Base-by-base conservation (phyloP, 2,888 invertebrate species). In the Pecten maximus region DNA sequence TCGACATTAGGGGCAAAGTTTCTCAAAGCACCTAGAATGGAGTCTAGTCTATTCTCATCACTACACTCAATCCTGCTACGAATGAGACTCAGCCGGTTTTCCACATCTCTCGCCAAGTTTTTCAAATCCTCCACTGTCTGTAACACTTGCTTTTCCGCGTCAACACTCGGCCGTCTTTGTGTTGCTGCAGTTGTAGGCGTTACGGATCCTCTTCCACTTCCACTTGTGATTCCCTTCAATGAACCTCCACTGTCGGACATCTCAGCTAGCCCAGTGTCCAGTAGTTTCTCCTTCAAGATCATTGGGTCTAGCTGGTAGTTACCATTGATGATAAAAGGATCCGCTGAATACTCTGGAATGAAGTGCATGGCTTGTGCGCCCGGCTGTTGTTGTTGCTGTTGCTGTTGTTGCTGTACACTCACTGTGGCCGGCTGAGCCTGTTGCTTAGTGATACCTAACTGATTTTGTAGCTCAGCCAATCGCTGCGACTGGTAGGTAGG, bases 251-350 rank as follows among this genome's bases (percentile, higher is more conserved):
- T 74, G 39, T 91, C 90, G 40, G 91, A 90, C 8, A n/a, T 35
- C 44, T 94, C 93, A 0, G 95, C 95, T 48, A 96, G 90, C 28
- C 96, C 96, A n/a, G 96, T 96, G 60, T 92, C 94, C 87, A 95
- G 91, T 23, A 96, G 92, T 91, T 95, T 96, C 88, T 95, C 94
- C 88, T 94, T 94, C 40, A 96, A 92, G n/a, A 95, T 88, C 40
- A 92, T 91, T 8, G 95, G 95, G 87, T 96, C 96, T 2, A 96
- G 93, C 87, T 95, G 95, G 88, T 96, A 96, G 87, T 95, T 95
- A 88, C 95, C 95, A 90, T 95, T 94, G 0, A 94, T 94, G 23
- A 95, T 93, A 89, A 94, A 94, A 0, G 94, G 94, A 89, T 92
- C 94, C 86, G 94, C 93, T 35, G 94, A 94, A 88, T 92, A 94